phyloP scores from a whole-genome alignment of 2,113 vertebrate genomes.

The Nyctereutes procyonoides region DNA sequence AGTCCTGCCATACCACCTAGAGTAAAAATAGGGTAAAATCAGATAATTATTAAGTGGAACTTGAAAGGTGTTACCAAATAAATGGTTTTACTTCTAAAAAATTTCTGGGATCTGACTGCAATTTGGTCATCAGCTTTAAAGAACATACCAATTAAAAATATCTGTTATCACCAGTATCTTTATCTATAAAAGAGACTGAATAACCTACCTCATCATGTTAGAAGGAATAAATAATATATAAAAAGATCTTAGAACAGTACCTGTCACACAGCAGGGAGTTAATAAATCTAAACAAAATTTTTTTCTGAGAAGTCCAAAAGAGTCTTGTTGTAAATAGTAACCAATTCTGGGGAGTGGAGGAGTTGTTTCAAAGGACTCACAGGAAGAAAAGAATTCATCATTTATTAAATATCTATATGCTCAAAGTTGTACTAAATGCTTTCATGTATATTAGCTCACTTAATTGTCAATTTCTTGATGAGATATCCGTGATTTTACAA shows the following conservation, averaged over 20 bases:
- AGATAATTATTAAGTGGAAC: slow-evolving; percentile 20
- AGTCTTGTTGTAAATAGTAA: neutral
- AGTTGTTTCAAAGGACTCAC: neutral
- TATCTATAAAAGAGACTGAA: slow-evolving; percentile 37
- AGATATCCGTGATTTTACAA: slow-evolving; percentile 16
- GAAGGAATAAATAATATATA: slow-evolving; percentile 28
- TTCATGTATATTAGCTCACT: slow-evolving; percentile 21
- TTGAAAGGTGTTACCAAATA: neutral
- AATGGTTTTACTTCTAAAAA: slow-evolving; percentile 50
- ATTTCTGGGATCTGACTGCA: neutral
- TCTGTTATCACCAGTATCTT: slow-evolving; percentile 9
- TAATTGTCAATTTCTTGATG: slow-evolving; percentile 13
- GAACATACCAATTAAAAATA: slow-evolving; percentile 27
- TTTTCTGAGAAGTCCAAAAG: neutral
- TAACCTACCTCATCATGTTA: neutral
- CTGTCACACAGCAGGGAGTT: neutral
- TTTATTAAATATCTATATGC: slow-evolving; percentile 19
- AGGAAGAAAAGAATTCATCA: neutral
- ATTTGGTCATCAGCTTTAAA: slow-evolving; percentile 50
- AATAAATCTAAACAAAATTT: slow-evolving; percentile 47
- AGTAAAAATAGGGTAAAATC: slow-evolving; percentile 59
- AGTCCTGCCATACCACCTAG: slow-evolving; percentile 98
- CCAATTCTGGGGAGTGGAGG: neutral
- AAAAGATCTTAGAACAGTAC: slow-evolving; percentile 33
- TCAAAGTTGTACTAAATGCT: slow-evolving; percentile 10